Percentiles rank a stretch among this genome's conserved stretches.
These are phyloP conservation scores for Nemoura dubitans DNA, from an alignment of 2,888 invertebrate genomes.

Conservation along the genomic window DNA sequence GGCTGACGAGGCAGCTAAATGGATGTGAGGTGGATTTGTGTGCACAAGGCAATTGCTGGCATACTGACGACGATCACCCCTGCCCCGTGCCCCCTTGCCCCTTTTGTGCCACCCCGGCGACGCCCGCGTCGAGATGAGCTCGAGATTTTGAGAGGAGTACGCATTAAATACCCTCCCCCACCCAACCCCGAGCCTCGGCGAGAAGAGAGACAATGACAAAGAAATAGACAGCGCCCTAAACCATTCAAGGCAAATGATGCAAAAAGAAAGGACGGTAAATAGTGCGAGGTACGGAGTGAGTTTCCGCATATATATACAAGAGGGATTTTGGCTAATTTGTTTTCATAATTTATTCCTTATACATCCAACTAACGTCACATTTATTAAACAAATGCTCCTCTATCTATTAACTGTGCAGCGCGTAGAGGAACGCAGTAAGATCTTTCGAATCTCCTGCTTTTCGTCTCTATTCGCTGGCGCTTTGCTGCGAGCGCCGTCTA, in stretches of 20 bases:
- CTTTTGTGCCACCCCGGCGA: not conserved
- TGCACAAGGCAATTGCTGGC: constrained; percentile 44
- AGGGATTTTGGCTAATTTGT: constrained; percentile 38
- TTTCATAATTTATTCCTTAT: constrained; percentile 42
- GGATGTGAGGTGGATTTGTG: constrained; percentile 47
- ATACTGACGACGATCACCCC: constrained; percentile 30
- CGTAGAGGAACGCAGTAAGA: not conserved
- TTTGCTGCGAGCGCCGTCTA: not conserved
- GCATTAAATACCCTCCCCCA: constrained; percentile 39
- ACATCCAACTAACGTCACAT: constrained; percentile 41
- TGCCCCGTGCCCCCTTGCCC: not conserved
- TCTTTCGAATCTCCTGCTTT: constrained; percentile 33
- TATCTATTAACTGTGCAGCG: constrained; percentile 35
- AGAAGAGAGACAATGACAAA: constrained; percentile 36
- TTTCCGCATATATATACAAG: not conserved
- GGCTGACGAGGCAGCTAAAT: constrained; percentile 39
- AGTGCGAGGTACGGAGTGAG: constrained; percentile 13
- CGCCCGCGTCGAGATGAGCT: constrained; percentile 9
- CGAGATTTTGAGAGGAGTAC: constrained; percentile 21
- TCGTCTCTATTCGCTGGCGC: constrained; percentile 23
- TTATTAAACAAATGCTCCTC: constrained; percentile 36
- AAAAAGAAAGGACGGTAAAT: constrained; percentile 40
- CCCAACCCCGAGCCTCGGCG: not conserved
- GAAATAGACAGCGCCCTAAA: constrained; percentile 38
- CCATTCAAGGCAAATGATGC: constrained; percentile 39